A percentile compares a stretch with the other conserved stretches of the same genome.
These are phyloP conservation scores for Pseudomugil gertrudae DNA, from an alignment of 2,797 vertebrate genomes.

Conservation along the genomic window DNA sequence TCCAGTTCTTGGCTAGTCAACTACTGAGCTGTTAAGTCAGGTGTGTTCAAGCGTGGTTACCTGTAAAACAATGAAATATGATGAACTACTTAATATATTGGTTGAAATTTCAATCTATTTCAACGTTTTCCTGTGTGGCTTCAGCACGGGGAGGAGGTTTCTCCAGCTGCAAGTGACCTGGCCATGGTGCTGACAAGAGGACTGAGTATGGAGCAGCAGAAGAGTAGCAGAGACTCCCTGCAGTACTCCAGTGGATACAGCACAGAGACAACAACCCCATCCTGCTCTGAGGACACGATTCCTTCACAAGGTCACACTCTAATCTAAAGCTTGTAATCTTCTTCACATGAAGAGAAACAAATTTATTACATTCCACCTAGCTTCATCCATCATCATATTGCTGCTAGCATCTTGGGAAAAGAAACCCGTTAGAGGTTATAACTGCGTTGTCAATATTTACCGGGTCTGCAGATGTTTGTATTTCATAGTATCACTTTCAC, in stretches of 20 bases:
- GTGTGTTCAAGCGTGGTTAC: too few relatives aligned
- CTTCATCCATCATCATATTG: slow-evolving; percentile 13
- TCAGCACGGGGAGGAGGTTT: slow-evolving; percentile 93
- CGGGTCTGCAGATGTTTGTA: neutral
- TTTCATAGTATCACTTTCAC: slow-evolving; percentile 6
- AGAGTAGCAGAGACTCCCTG: slow-evolving; percentile 94
- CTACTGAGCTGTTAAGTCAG: too few relatives aligned
- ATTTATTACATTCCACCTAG: neutral
- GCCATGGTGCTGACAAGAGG: slow-evolving; percentile 96
- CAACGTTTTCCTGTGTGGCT: neutral
- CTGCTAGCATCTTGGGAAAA: slow-evolving; percentile 10
- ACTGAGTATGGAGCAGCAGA: slow-evolving; percentile 94
- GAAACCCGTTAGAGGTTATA: neutral
- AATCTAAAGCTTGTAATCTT: slow-evolving; percentile 1
- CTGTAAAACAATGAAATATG: too few relatives aligned
- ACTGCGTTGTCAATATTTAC: slow-evolving; percentile 8
- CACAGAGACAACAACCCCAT: slow-evolving; percentile 95
- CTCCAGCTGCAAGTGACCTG: slow-evolving; percentile 92
- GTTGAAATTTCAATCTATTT: neutral
- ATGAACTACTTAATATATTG: too few relatives aligned
- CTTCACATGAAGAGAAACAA: neutral
- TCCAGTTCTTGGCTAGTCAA: too few relatives aligned
- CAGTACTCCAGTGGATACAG: slow-evolving; percentile 97
- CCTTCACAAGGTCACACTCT: slow-evolving; percentile 90
- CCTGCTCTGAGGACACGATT: slow-evolving; percentile 97